Conservation (phyloP, 2,113 vertebrate species). For the Elephantulus edwardii region DNA sequence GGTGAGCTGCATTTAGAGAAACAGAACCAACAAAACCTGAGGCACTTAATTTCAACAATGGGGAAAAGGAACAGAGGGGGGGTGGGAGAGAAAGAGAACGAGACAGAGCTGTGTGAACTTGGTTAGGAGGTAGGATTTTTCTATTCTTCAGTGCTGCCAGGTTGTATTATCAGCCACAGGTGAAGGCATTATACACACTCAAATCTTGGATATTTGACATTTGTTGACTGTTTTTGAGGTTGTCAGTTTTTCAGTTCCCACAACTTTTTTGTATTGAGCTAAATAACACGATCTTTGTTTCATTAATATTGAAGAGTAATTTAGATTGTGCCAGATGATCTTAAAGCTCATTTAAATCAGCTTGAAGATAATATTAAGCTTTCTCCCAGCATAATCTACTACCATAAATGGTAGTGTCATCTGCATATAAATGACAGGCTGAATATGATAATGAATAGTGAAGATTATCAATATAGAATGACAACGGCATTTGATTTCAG, state of each 20-base stretch:
- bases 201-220: conserved; percentile 69
- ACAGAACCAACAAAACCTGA: conserved; percentile 71
- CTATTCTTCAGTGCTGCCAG: conserved; percentile 72
- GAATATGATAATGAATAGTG: conserved; percentile 82
- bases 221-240: conserved; percentile 78
- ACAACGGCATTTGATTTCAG: conserved; percentile 81
- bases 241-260: conserved; percentile 76
- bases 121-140: conserved; percentile 74
- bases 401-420: conserved; percentile 84
- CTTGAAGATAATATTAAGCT: conserved; percentile 86
- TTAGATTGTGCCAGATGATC: conserved; percentile 86
- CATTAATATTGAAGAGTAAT: conserved; percentile 90
- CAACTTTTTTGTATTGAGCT: conserved; percentile 83
- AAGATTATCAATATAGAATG: conserved; percentile 85
- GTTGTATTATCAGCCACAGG: conserved; percentile 65
- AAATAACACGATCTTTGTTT: conserved; percentile 85
- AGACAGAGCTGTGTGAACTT: conserved; percentile 40
- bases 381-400: conserved; percentile 84
- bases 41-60: conserved; percentile 68
- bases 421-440: conserved; percentile 85
- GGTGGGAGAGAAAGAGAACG: conserved; percentile 46
- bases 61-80: conserved; percentile 69
- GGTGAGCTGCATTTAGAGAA: conserved; percentile 74
- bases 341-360: conserved; percentile 88
- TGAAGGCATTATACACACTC: conserved; percentile 59